Percentiles rank a stretch among this genome's conserved stretches.
Evolutionary conservation across 2,113 vertebrate genomes (phyloP).

Genomic region (Sylvilagus bachmani): DNA sequence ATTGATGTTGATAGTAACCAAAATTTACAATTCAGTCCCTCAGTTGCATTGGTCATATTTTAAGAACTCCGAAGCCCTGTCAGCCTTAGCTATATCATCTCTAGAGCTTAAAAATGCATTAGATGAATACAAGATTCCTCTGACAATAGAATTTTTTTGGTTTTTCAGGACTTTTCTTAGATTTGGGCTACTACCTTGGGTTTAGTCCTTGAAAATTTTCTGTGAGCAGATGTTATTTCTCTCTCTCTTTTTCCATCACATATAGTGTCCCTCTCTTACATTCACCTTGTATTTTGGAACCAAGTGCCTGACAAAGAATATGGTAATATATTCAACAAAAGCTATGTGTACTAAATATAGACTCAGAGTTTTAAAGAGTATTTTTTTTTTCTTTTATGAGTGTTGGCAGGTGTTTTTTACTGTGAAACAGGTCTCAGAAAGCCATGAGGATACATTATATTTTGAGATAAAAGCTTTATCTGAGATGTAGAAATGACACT

Average conservation of each 20-base stretch:
- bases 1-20: not conserved
- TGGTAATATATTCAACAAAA: conserved; percentile 81
- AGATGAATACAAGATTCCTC: not conserved
- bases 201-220: not conserved
- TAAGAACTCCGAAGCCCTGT: not conserved
- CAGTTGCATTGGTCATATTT: not conserved
- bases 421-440: conserved; percentile 68
- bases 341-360: conserved; percentile 83
- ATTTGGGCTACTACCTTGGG: not conserved
- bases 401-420: conserved; percentile 81
- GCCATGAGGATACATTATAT: conserved; percentile 67
- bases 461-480: conserved; percentile 80
- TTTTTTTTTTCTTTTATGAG: conserved; percentile 70
- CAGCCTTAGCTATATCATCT: not conserved
- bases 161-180: not conserved
- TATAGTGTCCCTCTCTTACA: not conserved
- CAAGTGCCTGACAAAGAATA: conserved; percentile 75
- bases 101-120: not conserved
- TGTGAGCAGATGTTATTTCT: not conserved
- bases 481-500: conserved; percentile 56
- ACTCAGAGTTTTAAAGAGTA: conserved; percentile 56
- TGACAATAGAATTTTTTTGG: not conserved
- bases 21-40: not conserved
- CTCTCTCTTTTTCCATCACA: not conserved
- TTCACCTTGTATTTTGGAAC: conserved; percentile 57